Percentiles rank a stretch among this genome's conserved stretches.
phyloP scores from a whole-genome alignment of 1,140 invertebrate genomes.

The Philopotamus ludificatus region DNA sequence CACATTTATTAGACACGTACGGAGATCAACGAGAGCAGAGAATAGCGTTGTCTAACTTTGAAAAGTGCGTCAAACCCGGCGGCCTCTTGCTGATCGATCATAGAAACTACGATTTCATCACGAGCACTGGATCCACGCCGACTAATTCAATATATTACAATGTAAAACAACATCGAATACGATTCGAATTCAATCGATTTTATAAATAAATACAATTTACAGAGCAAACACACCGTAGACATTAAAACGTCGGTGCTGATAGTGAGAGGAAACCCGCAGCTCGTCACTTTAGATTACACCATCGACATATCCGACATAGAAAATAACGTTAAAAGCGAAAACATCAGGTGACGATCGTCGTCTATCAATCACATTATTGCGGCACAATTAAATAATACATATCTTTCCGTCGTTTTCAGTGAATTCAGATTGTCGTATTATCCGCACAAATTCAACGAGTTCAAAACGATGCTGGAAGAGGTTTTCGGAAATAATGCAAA shows the following conservation, averaged over 20 bases:
- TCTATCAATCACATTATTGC: too few relatives aligned
- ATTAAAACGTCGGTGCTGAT: constrained; percentile 81
- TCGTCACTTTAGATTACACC: constrained; percentile 78
- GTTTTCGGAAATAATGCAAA: constrained; percentile 66
- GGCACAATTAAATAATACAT: too few relatives aligned
- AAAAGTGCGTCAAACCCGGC: constrained; percentile 78
- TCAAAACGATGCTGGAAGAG: constrained; percentile 68
- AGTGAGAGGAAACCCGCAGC: constrained; percentile 67
- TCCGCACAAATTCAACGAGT: constrained; percentile 72
- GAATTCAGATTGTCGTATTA: constrained; percentile 85
- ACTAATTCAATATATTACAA: constrained; percentile 85
- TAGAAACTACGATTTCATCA: constrained; percentile 80
- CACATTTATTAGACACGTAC: constrained; percentile 76
- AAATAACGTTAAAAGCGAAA: too few relatives aligned
- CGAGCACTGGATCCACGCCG: constrained; percentile 67
- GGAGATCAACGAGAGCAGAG: constrained; percentile 78
- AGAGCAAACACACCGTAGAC: constrained; percentile 77
- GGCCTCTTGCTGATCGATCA: constrained; percentile 83
- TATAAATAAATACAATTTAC: constrained; percentile 42
- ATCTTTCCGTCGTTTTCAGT: constrained; percentile 54
- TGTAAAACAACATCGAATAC: constrained; percentile 67
- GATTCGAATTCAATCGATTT: constrained; percentile 17
- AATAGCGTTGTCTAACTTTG: constrained; percentile 74
- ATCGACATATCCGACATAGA: constrained; percentile 57
- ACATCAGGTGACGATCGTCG: constrained; percentile 2